phyloP scores from a whole-genome alignment of 1,140 invertebrate genomes.

The Atta cephalotes region DNA sequence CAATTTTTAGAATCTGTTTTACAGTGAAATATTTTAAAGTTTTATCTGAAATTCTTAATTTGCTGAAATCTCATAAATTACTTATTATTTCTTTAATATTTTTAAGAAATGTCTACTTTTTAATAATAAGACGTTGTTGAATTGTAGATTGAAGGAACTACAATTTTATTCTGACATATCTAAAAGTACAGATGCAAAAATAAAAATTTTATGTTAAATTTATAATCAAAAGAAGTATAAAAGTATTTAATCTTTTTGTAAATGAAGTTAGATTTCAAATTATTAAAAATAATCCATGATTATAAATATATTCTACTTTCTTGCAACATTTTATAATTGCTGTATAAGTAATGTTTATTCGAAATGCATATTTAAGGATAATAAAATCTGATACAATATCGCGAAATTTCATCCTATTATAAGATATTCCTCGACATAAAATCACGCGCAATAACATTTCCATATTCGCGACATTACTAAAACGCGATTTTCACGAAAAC shows the following conservation, averaged over 20 bases:
- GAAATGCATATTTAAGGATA: constrained; percentile 29
- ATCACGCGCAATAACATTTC: constrained; percentile 38
- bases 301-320: not conserved
- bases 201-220: not conserved
- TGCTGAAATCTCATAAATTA: not conserved
- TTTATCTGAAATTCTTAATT: not conserved
- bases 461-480: constrained; percentile 27
- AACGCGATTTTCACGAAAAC: constrained; percentile 18
- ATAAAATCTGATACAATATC: constrained; percentile 3
- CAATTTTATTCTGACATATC: not conserved
- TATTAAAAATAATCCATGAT: not conserved
- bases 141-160: not conserved
- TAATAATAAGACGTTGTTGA: too few species aligned
- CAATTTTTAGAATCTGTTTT: not conserved
- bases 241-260: not conserved
- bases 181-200: not conserved
- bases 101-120: not conserved
- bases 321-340: not conserved
- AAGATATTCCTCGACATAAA: not conserved
- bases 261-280: not conserved
- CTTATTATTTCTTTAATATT: not conserved
- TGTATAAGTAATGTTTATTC: not conserved
- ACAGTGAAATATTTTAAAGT: not conserved
- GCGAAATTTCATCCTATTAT: not conserved
- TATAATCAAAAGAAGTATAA: not conserved